Conservation (phyloP, 30 jellyfish, hydroid and myxozoan genomes). For the Turritopsis dohrnii region DNA sequence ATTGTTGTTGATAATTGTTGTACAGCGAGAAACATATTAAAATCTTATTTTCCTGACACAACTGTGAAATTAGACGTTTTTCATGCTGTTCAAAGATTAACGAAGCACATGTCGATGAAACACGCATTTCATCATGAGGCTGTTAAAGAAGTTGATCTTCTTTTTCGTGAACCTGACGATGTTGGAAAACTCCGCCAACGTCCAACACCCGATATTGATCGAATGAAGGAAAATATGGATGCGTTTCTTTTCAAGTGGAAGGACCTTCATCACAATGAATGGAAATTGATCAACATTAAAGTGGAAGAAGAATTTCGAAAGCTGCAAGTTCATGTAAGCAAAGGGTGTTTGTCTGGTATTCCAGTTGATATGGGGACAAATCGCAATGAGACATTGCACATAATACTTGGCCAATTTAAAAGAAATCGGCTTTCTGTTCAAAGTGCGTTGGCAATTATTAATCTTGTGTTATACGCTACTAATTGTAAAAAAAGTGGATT, state of each 20-base stretch:
- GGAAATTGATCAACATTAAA: not conserved
- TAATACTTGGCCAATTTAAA: not conserved
- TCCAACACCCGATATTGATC: not conserved
- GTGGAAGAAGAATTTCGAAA: not conserved
- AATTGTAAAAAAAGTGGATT: not conserved
- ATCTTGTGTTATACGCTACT: not conserved
- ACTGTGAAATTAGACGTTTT: constrained; percentile 1
- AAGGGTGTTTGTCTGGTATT: not conserved
- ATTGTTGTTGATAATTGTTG: not conserved
- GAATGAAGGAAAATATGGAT: not conserved
- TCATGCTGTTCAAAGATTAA: not conserved
- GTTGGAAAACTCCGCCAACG: not conserved
- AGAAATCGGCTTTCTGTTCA: not conserved
- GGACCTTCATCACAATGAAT: not conserved
- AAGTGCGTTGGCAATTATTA: not conserved
- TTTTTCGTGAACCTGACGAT: not conserved
- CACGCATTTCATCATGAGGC: not conserved
- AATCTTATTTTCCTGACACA: not conserved
- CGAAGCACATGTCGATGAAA: not conserved
- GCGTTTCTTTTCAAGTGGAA: not conserved
- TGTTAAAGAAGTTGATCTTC: not conserved
- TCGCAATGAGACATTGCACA: not conserved
- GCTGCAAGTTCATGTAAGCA: not conserved
- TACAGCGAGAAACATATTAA: not conserved
- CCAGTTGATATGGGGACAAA: not conserved